Evolutionary conservation across 2,888 invertebrate genomes (phyloP).

Genomic region (Netelia melanura): DNA sequence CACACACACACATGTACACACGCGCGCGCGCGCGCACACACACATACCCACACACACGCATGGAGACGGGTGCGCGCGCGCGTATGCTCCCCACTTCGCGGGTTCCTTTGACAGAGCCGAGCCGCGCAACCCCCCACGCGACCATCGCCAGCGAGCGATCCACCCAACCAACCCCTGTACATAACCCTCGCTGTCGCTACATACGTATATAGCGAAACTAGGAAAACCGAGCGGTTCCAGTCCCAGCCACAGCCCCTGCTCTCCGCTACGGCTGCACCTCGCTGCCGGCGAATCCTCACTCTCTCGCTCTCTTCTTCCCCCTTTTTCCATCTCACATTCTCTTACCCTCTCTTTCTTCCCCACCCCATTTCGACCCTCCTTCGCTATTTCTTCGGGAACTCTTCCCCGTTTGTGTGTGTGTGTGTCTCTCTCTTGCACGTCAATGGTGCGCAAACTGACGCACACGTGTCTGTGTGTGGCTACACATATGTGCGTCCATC

Average conservation of each 20-base stretch:
- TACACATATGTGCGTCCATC: conserved; percentile 57
- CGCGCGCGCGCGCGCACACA: not conserved
- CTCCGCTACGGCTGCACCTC: conserved; percentile 66
- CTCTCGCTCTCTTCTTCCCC: conserved; percentile 40
- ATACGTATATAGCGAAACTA: not conserved
- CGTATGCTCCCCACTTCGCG: conserved; percentile 21
- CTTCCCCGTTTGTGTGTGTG: conserved; percentile 62
- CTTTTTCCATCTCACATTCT: conserved; percentile 24
- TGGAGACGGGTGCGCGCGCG: conserved; percentile 38
- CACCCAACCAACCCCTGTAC: conserved; percentile 52
- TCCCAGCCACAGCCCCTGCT: conserved; percentile 78
- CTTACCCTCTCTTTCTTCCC: conserved; percentile 58
- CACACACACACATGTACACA: conserved; percentile 25
- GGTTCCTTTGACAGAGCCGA: conserved; percentile 64
- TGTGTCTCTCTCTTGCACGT: conserved; percentile 64
- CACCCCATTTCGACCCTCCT: conserved; percentile 64
- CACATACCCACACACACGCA: conserved; percentile 38
- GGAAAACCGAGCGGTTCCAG: conserved; percentile 66
- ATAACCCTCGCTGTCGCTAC: conserved; percentile 45
- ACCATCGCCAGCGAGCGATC: conserved; percentile 59
- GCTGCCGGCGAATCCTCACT: conserved; percentile 69
- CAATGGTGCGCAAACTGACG: conserved; percentile 74
- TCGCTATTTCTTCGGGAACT: conserved; percentile 71
- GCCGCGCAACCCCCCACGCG: conserved; percentile 67
- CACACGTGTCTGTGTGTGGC: conserved; percentile 62